These are phyloP conservation scores for Dendrophyllia cribrosa DNA, from an alignment of 64 coral and sea anemone species.

Conservation along the genomic window DNA sequence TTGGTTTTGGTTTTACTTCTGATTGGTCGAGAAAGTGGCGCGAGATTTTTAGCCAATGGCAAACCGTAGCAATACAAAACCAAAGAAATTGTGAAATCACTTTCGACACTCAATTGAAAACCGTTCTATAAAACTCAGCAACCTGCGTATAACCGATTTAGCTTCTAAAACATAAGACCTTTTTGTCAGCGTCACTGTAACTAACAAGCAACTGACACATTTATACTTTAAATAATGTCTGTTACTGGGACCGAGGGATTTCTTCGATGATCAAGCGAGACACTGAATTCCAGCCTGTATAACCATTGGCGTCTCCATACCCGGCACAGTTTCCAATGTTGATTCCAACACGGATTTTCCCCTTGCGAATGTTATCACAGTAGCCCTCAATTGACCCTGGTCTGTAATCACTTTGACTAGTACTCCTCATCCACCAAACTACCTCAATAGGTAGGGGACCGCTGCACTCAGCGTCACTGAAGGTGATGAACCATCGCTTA, in stretches of 20 bases:
- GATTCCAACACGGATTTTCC: conserved; percentile 65
- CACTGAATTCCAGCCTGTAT: conserved; percentile 63
- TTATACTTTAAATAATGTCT: too few species aligned
- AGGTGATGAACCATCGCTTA: conserved; percentile 41
- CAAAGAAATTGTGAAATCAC: too few species aligned
- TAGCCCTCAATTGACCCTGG: conserved; percentile 57
- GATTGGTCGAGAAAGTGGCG: too few species aligned
- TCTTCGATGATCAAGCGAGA: conserved; percentile 61
- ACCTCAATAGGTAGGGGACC: conserved; percentile 13
- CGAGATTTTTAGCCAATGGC: too few species aligned
- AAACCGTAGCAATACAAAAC: too few species aligned
- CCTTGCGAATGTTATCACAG: conserved; percentile 44
- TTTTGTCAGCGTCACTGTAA: too few species aligned
- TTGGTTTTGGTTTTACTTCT: too few species aligned
- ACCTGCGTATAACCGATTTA: too few species aligned
- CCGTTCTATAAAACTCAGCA: too few species aligned
- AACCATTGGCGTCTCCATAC: conserved; percentile 43
- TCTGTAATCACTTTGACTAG: background rate
- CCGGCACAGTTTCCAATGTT: conserved; percentile 59
- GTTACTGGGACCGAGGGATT: conserved; percentile 11
- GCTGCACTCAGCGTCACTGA: conserved; percentile 25
- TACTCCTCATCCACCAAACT: background rate
- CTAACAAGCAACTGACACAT: too few species aligned
- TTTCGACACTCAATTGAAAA: too few species aligned
- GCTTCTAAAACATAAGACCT: too few species aligned